Percentiles rank a stretch among this genome's conserved stretches.
Conservation (phyloP, 2,113 vertebrate genomes). For the Naja naja region DNA sequence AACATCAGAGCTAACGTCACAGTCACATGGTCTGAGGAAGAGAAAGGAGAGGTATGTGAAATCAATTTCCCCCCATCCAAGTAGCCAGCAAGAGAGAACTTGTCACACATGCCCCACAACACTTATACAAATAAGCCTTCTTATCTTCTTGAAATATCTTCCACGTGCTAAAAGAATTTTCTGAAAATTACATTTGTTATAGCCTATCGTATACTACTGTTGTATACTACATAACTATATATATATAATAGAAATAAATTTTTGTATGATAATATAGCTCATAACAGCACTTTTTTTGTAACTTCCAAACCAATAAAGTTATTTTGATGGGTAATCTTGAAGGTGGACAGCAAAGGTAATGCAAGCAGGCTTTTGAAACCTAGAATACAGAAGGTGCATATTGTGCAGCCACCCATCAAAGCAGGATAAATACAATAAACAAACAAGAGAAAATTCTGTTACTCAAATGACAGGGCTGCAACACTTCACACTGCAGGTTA, state of each 20-base stretch:
- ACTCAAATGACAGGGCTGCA: background rate
- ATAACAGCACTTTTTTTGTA: background rate
- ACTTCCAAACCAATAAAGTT: background rate
- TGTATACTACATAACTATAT: background rate
- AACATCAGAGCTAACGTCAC: slow-evolving; percentile 78
- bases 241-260: background rate
- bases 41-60: background rate
- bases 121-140: background rate
- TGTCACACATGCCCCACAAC: background rate
- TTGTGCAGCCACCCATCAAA: too few species aligned
- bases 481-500: background rate
- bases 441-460: background rate
- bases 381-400: background rate
- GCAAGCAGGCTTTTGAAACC: background rate
- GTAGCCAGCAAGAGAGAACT: background rate
- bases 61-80: background rate
- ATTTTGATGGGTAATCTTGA: background rate
- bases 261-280: background rate
- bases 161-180: background rate
- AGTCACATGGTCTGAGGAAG: slow-evolving; percentile 76
- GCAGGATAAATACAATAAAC: background rate
- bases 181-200: background rate
- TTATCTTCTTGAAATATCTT: background rate
- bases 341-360: background rate
- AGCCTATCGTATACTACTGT: background rate